These are phyloP conservation scores for Anoplius nigerrimus DNA, from an alignment of 2,888 invertebrate species.

Conservation along the genomic window DNA sequence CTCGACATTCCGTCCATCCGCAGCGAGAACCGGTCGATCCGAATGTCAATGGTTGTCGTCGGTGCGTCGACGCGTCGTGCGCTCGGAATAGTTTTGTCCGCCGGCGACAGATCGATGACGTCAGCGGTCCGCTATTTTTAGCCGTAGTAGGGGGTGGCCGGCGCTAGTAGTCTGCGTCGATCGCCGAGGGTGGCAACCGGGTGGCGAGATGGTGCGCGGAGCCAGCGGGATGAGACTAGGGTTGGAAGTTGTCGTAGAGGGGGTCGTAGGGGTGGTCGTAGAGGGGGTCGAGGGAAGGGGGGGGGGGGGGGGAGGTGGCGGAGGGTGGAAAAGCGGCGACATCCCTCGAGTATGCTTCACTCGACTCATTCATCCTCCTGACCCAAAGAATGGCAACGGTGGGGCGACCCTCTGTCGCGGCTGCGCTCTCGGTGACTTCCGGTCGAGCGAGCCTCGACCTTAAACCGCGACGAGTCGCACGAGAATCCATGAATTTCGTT, in stretches of 20 bases:
- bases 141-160: conserved; percentile 35
- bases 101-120: conserved; percentile 62
- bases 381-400: conserved; percentile 44
- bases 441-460: not conserved
- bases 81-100: conserved; percentile 50
- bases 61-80: conserved; percentile 21
- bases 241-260: not conserved
- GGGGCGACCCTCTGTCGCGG: not conserved
- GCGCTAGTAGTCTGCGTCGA: conserved; percentile 40
- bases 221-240: conserved; percentile 9
- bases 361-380: conserved; percentile 59
- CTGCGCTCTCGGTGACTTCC: not conserved
- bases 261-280: conserved; percentile 1
- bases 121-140: conserved; percentile 64
- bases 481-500: not conserved
- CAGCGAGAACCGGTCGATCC: conserved; percentile 22
- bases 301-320: not conserved
- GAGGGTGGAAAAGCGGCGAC: conserved; percentile 43
- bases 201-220: conserved; percentile 13
- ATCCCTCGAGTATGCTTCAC: conserved; percentile 51
- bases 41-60: conserved; percentile 19
- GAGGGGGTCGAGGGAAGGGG: not conserved
- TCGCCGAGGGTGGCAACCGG: not conserved
- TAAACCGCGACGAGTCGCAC: not conserved
- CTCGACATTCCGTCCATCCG: too few relatives aligned